Evolutionary conservation across 2,113 vertebrate species (phyloP).

Genomic region (Polypterus senegalus): DNA sequence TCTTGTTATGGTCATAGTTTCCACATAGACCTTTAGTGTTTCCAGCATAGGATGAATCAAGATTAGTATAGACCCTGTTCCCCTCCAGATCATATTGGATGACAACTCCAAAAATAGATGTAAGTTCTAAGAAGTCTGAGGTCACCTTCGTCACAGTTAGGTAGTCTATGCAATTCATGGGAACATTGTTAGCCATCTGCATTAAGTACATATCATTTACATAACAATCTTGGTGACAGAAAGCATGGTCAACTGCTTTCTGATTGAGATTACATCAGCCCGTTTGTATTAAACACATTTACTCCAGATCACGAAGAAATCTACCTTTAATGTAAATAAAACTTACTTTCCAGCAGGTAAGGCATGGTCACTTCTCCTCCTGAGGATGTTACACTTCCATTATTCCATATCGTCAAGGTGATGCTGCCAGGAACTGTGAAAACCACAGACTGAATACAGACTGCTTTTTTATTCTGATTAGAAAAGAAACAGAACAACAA

Average conservation of each 20-base stretch:
- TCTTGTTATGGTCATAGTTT: conserved; percentile 15
- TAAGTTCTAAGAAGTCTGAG: conserved; percentile 14
- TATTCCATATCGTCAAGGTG: not conserved
- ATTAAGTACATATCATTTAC: not conserved
- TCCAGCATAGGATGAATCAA: conserved; percentile 5
- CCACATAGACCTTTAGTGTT: conserved; percentile 16
- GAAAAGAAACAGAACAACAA: not conserved
- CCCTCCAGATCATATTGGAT: conserved; percentile 12
- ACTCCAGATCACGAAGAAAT: not conserved
- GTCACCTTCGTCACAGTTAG: conserved; percentile 14
- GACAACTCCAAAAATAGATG: conserved; percentile 1
- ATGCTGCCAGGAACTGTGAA: conserved; percentile 5
- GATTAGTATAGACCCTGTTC: conserved; percentile 12
- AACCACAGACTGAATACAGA: conserved; percentile 15
- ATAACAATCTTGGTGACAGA: not conserved
- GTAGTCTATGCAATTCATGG: not conserved
- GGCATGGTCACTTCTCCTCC: conserved; percentile 2
- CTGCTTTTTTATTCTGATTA: conserved; percentile 9
- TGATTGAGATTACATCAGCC: not conserved
- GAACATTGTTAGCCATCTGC: not conserved
- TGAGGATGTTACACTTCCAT: conserved; percentile 4
- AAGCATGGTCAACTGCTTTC: not conserved
- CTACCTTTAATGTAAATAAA: not conserved
- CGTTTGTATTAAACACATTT: not conserved
- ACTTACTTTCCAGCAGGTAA: conserved; percentile 10